Evolutionary conservation across 1,140 invertebrate genomes (phyloP).

Genomic region (Whitmania pigra): DNA sequence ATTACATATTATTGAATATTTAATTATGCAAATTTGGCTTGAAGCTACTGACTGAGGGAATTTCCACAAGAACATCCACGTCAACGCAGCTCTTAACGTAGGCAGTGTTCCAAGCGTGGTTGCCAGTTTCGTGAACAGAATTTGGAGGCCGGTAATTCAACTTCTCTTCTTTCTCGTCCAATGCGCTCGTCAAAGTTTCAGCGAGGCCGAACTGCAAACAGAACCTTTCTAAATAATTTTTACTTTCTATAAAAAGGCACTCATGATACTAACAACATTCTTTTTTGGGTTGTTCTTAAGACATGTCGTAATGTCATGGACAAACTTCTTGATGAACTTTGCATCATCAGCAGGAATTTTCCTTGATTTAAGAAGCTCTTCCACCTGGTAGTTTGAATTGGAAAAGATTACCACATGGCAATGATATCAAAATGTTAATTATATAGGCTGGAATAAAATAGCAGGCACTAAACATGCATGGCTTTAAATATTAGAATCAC

Average conservation of each 20-base stretch:
- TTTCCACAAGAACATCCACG: constrained; percentile 2
- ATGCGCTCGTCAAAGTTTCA: not conserved
- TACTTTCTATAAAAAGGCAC: not conserved
- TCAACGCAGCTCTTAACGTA: not conserved
- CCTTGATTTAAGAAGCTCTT: not conserved
- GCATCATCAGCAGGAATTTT: not conserved
- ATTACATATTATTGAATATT: not conserved
- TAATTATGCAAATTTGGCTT: not conserved
- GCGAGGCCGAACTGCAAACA: not conserved
- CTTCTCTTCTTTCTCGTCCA: not conserved
- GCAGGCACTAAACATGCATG: too few species aligned
- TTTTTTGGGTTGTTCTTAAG: constrained; percentile 8
- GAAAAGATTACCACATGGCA: too few species aligned
- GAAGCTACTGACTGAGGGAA: not conserved
- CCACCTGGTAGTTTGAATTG: not conserved
- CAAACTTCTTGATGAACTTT: constrained; percentile 1
- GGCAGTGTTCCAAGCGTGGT: not conserved
- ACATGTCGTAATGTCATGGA: not conserved
- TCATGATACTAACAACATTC: not conserved
- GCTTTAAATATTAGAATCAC: too few species aligned
- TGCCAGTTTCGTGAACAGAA: not conserved
- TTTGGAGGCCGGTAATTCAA: constrained; percentile 2
- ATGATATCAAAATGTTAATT: too few species aligned
- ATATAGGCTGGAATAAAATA: too few species aligned
- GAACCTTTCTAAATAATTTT: not conserved